Percentiles rank a stretch among this genome's conserved stretches.
phyloP scores from a whole-genome alignment of 2,113 vertebrate genomes.

The Chaetops frenatus region DNA sequence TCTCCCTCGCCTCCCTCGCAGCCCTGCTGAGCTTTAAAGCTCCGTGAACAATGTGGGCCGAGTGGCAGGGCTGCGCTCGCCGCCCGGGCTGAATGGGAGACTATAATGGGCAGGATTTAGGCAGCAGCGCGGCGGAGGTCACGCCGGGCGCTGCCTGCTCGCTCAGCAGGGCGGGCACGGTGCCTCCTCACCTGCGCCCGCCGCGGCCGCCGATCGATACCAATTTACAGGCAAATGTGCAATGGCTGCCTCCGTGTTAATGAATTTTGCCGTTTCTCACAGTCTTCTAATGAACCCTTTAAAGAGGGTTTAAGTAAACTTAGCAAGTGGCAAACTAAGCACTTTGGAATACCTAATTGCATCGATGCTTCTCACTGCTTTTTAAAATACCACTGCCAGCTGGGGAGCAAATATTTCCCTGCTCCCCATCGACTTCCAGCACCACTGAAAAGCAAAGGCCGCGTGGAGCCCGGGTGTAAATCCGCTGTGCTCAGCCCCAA shows the following conservation, averaged over 20 bases:
- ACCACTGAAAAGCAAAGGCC: not conserved
- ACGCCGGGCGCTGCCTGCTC: constrained; percentile 53
- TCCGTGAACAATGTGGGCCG: constrained; percentile 63
- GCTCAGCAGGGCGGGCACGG: constrained; percentile 43
- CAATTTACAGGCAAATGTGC: constrained; percentile 81
- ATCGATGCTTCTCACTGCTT: not conserved
- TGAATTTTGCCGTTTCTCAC: constrained; percentile 79
- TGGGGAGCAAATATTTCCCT: not conserved
- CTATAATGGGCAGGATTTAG: constrained; percentile 69
- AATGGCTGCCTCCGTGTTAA: constrained; percentile 76
- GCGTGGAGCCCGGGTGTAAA: not conserved
- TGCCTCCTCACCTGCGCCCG: constrained; percentile 72
- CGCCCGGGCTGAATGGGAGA: constrained; percentile 40
- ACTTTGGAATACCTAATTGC: constrained; percentile 49
- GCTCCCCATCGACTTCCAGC: not conserved
- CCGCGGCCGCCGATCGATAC: constrained; percentile 71
- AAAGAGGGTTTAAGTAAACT: constrained; percentile 76
- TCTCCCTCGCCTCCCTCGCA: constrained; percentile 47
- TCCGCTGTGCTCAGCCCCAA: not conserved
- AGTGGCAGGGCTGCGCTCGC: constrained; percentile 44
- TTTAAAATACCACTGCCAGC: not conserved
- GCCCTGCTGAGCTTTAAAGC: constrained; percentile 70
- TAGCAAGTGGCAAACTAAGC: constrained; percentile 59
- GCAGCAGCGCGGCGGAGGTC: constrained; percentile 48
- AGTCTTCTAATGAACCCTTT: constrained; percentile 74